Percentiles rank a stretch among this genome's conserved stretches.
These are phyloP conservation scores for Stichopus chloronotus DNA, from an alignment of 35 echinoderm and acorn worm genomes.

Conservation along the genomic window DNA sequence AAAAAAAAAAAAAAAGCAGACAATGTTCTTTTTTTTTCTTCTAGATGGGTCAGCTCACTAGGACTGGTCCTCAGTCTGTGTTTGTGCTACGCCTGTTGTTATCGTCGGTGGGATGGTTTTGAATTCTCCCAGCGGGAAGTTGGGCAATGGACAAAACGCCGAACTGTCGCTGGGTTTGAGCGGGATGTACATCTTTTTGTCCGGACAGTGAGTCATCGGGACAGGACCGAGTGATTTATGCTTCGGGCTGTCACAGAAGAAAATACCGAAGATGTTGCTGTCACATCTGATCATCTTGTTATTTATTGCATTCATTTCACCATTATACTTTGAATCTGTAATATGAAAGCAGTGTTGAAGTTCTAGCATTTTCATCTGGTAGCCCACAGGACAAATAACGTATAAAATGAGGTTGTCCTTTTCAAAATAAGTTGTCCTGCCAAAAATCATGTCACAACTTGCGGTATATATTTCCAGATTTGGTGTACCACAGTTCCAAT, in stretches of 20 bases:
- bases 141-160: constrained; percentile 86
- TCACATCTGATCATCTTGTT: neutral
- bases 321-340: neutral
- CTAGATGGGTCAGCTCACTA: constrained; percentile 15
- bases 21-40: too few species aligned
- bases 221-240: constrained; percentile 28
- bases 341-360: neutral
- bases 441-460: too few species aligned
- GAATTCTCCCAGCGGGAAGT: constrained; percentile 74
- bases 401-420: too few species aligned
- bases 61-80: constrained; percentile 53
- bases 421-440: too few species aligned
- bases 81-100: constrained; percentile 51
- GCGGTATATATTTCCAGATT: too few species aligned
- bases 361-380: too few species aligned
- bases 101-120: constrained; percentile 50
- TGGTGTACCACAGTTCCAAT: too few species aligned
- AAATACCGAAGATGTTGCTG: neutral
- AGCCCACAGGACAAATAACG: too few species aligned
- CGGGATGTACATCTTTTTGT: constrained; percentile 79
- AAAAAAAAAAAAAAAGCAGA: too few species aligned
- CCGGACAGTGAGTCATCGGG: constrained; percentile 66
- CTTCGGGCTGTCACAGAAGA: constrained; percentile 13
- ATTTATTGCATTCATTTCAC: neutral
- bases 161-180: constrained; percentile 91